phyloP scores from a whole-genome alignment of 2,797 vertebrate genomes.

The Oreochromis mossambicus region DNA sequence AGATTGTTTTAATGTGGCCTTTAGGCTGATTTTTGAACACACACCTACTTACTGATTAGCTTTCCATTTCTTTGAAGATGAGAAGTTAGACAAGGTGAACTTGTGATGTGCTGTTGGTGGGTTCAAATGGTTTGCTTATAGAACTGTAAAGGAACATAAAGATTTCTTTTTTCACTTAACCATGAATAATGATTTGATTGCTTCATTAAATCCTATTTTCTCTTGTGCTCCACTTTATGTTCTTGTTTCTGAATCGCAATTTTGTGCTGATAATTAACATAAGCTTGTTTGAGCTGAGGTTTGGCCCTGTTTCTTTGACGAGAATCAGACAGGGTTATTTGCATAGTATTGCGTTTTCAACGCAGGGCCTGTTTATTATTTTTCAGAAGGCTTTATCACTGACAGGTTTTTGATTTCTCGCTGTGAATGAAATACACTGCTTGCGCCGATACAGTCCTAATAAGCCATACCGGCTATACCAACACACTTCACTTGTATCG shows the following conservation, averaged over 20 bases:
- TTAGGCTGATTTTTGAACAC: constrained; percentile 33
- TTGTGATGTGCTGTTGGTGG: neutral
- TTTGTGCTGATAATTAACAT: constrained; percentile 14
- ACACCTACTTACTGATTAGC: constrained; percentile 38
- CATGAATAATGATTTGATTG: constrained; percentile 22
- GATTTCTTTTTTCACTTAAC: constrained; percentile 12
- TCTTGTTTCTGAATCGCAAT: neutral
- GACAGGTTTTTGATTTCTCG: constrained; percentile 10
- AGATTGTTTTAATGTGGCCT: constrained; percentile 34
- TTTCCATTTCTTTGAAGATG: constrained; percentile 28
- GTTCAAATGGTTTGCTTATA: neutral
- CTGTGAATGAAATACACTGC: constrained; percentile 26
- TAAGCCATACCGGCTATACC: constrained; percentile 26
- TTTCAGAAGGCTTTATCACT: neutral
- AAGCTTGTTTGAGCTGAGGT: constrained; percentile 3
- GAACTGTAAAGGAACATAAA: constrained; percentile 4
- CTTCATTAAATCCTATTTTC: constrained; percentile 31
- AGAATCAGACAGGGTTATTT: constrained; percentile 2
- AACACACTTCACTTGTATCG: constrained; percentile 31
- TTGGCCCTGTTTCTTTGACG: neutral
- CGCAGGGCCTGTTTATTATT: constrained; percentile 24
- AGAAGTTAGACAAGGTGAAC: constrained; percentile 38
- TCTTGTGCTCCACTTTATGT: neutral
- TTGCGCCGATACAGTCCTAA: constrained; percentile 18
- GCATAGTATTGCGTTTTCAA: neutral